Conservation (phyloP, 1,140 invertebrate species). For the Panagrolaimus sp. region DNA sequence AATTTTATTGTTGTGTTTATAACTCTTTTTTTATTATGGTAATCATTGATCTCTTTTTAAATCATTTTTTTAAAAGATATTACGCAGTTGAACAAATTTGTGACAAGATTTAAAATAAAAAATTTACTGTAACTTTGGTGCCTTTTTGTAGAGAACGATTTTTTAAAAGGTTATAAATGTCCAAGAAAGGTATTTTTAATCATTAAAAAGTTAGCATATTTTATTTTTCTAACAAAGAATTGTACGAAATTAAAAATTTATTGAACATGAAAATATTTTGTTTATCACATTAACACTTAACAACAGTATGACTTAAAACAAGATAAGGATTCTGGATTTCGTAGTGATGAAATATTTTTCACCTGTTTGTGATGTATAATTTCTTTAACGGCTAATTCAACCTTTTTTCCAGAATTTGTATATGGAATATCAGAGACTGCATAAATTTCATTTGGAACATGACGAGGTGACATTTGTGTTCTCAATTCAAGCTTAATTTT, state of each 20-base stretch:
- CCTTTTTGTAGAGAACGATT: too few species aligned
- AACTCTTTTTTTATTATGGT: too few species aligned
- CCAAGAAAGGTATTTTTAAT: too few species aligned
- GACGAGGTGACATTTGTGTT: slow-evolving; percentile 61
- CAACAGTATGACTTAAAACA: slow-evolving; percentile 15
- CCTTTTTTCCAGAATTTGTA: slow-evolving; percentile 65
- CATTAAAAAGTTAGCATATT: too few species aligned
- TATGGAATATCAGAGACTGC: slow-evolving; percentile 64
- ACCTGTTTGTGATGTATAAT: slow-evolving; percentile 60
- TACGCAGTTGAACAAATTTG: too few species aligned
- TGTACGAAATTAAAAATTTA: background rate
- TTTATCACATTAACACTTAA: background rate
- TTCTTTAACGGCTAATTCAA: slow-evolving; percentile 65
- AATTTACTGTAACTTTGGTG: too few species aligned
- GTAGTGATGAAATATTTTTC: slow-evolving; percentile 37
- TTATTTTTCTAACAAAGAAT: too few species aligned
- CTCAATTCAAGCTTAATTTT: slow-evolving; percentile 60
- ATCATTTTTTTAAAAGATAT: too few species aligned
- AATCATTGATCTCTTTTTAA: too few species aligned
- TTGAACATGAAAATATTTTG: background rate
- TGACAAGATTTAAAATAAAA: too few species aligned
- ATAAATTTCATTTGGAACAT: slow-evolving; percentile 63
- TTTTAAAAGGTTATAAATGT: too few species aligned
- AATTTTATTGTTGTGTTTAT: too few species aligned
- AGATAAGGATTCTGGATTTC: slow-evolving; percentile 44